Base-by-base conservation (phyloP, 2,797 vertebrate genomes). In the Neosalanx taihuensis region DNA sequence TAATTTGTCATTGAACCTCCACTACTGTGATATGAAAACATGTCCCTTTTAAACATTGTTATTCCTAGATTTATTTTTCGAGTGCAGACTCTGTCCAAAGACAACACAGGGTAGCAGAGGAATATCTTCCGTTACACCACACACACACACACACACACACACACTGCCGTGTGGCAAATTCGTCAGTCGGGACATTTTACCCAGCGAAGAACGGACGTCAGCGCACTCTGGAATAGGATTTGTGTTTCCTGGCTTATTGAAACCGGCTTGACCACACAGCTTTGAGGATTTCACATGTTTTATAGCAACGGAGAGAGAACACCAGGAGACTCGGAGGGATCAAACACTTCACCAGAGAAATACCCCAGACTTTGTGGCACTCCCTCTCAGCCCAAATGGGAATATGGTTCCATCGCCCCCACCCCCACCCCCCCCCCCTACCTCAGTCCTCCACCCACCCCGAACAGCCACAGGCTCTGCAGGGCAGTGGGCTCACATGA, bases 211-310 rank as follows among this genome's bases (percentile, higher is more conserved):
- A 80, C 71, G 69, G 77, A 81, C 74, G 67, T 80, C 69, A 74
- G 77, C 79, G 74, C 51, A 61, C 75, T 72, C 79, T 78, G 72
- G 78, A 85, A 72, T 72, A 65, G 71, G 78, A 75, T 84, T 81
- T 81, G 71, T 81, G 79, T 87, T 82, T 72, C 81, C 76, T 74
- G 69, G 75, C 73, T 79, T 87, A 82, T 83, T 87, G 77, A 80
- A 87, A 81, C 78, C 76, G 83, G 79, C 73, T 53, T 74, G 79
- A 85, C 78, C 76, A 58, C 81, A 73, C 23, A 56, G 70, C 73
- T 80, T 81, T 72, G 69, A 77, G 79, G 76, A 67, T 76, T 80
- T 73, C 70, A 81, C 68, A 71, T 85, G 33, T 76, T 88, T 85
- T 85, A 81, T 79, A 87, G 73, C 72, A 37, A 73, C 56, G 74